phyloP scores from a whole-genome alignment of 2,888 invertebrate genomes.

The Drosophila pegasa region DNA sequence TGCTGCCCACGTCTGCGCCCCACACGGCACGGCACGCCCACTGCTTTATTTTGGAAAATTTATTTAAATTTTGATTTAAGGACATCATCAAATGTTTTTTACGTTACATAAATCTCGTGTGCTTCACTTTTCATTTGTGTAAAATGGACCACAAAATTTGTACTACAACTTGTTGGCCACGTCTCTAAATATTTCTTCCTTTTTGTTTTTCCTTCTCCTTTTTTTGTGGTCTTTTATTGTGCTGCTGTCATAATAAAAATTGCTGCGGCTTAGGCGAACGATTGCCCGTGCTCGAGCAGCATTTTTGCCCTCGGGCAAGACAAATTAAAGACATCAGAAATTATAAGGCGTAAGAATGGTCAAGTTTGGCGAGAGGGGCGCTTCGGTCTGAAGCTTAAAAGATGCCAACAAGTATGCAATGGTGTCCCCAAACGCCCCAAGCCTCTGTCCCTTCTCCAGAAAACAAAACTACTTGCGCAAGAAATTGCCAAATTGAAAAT shows the following conservation, averaged over 20 bases:
- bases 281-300: slow-evolving; percentile 26
- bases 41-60: slow-evolving; percentile 61
- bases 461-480: slow-evolving; percentile 57
- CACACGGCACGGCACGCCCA: slow-evolving; percentile 13
- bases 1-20: background rate
- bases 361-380: slow-evolving; percentile 20
- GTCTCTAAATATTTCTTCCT: slow-evolving; percentile 16
- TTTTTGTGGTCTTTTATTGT: slow-evolving; percentile 24
- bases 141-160: slow-evolving; percentile 79
- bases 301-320: slow-evolving; percentile 54
- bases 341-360: slow-evolving; percentile 80
- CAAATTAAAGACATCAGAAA: slow-evolving; percentile 81
- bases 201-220: slow-evolving; percentile 4
- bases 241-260: slow-evolving; percentile 80
- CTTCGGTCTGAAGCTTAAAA: background rate
- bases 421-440: slow-evolving; percentile 10
- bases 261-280: slow-evolving; percentile 64
- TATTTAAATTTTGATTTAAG: slow-evolving; percentile 82
- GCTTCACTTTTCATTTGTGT: slow-evolving; percentile 77
- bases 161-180: slow-evolving; percentile 70
- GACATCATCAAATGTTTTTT: slow-evolving; percentile 79
- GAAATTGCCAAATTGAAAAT: slow-evolving; percentile 76
- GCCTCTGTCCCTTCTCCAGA: background rate
- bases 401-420: slow-evolving; percentile 56
- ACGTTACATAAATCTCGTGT: slow-evolving; percentile 77